Percentiles rank a stretch among this genome's conserved stretches.
Evolutionary conservation across 2,888 invertebrate genomes (phyloP).

Genomic region (Noctua janthe): DNA sequence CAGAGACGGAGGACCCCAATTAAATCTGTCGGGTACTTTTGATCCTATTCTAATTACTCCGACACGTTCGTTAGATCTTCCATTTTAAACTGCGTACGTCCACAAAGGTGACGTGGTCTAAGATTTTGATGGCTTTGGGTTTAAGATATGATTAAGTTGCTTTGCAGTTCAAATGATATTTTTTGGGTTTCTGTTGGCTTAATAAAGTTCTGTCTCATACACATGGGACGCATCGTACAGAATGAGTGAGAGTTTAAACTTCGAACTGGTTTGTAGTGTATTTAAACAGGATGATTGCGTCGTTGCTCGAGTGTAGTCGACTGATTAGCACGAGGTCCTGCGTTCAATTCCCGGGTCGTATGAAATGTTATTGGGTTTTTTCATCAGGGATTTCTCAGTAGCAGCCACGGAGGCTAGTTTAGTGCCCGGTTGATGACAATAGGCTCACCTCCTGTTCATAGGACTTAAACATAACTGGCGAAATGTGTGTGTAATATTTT

Average conservation of each 20-base stretch:
- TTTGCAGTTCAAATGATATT: not conserved
- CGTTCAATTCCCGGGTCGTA: no score
- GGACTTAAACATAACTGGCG: no score
- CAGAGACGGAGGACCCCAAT: constrained; percentile 56
- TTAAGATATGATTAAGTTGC: not conserved
- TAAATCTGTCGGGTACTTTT: constrained; percentile 67
- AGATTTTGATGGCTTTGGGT: constrained; percentile 15
- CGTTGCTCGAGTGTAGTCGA: no score
- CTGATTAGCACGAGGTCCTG: no score
- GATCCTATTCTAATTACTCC: constrained; percentile 67
- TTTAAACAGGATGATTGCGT: not conserved
- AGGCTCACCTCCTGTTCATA: no score
- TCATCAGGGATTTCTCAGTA: no score
- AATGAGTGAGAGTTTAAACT: not conserved
- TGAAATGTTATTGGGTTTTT: no score
- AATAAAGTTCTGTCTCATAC: not conserved
- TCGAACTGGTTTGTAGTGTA: not conserved
- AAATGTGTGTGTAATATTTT: no score
- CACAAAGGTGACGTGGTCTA: constrained; percentile 23
- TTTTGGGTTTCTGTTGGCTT: not conserved
- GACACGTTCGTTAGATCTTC: constrained; percentile 55
- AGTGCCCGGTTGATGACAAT: no score
- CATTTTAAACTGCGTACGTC: constrained; percentile 47
- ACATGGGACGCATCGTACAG: not conserved
- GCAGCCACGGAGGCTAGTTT: no score